Conservation (phyloP, 2,797 vertebrate genomes). For the Corythornis leucogaster region DNA sequence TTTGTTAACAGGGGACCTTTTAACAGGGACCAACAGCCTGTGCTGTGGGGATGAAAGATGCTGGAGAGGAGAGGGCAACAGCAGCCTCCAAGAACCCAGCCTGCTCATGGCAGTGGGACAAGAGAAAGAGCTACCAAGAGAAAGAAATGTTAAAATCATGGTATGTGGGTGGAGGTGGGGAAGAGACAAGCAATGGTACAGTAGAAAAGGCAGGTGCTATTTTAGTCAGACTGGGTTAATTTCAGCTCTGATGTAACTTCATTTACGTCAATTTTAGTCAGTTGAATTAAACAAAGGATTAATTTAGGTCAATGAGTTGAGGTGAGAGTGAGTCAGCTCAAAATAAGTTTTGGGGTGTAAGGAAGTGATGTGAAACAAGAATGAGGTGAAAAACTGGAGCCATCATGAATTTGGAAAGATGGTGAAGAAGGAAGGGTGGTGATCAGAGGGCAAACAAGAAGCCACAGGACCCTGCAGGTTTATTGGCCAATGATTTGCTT, state of each 20-base stretch:
- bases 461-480: not conserved
- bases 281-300: slow-evolving; percentile 55
- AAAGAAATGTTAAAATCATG: slow-evolving; percentile 31
- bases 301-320: slow-evolving; percentile 49
- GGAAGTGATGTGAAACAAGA: not conserved
- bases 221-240: slow-evolving; percentile 63
- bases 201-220: slow-evolving; percentile 60
- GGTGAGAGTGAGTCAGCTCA: slow-evolving; percentile 32
- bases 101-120: not conserved
- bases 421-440: not conserved
- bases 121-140: not conserved
- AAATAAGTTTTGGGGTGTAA: slow-evolving; percentile 40
- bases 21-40: not conserved
- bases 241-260: slow-evolving; percentile 62
- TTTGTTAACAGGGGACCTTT: not conserved
- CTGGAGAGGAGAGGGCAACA: not conserved
- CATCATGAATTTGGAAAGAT: not conserved
- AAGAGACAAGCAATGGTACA: not conserved
- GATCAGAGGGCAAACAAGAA: not conserved
- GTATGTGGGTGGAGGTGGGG: slow-evolving; percentile 22
- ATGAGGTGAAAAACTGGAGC: not conserved
- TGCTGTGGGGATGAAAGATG: not conserved
- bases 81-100: not conserved
- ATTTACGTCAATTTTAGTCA: slow-evolving; percentile 59
- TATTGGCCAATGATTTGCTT: not conserved